A percentile compares a stretch with the other conserved stretches of the same genome.
Conservation (phyloP, 2,797 vertebrate genomes). For the Alca torda region DNA sequence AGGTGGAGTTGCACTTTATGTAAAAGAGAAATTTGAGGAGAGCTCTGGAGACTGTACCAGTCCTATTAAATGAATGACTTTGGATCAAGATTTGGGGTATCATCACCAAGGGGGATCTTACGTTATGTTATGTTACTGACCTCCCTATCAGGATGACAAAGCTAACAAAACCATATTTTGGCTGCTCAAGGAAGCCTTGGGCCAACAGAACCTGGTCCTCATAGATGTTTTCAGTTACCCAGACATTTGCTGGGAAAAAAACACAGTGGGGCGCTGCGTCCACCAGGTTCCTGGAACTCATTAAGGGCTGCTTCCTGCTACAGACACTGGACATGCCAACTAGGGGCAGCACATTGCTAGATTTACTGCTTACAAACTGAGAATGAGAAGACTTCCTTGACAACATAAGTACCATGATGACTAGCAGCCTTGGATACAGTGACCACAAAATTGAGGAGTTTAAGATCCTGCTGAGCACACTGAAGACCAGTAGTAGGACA, state of each 20-base stretch:
- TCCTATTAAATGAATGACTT: not conserved
- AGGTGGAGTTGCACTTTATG: not conserved
- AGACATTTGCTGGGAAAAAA: not conserved
- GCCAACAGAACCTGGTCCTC: not conserved
- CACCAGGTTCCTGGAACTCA: not conserved
- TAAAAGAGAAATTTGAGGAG: not conserved
- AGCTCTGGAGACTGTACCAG: not conserved
- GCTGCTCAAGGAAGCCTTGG: not conserved
- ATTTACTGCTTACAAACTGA: not conserved
- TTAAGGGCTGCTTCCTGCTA: not conserved
- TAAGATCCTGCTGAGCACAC: not conserved
- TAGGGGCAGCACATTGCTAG: not conserved
- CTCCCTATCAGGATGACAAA: not conserved
- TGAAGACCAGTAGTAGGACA: not conserved
- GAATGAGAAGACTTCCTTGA: not conserved
- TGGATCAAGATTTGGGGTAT: not conserved
- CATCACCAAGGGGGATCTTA: not conserved
- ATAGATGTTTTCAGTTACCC: not conserved
- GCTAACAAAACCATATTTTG: not conserved
- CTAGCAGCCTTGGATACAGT: not conserved
- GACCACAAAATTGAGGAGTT: not conserved
- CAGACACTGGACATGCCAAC: not conserved
- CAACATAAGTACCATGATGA: not conserved
- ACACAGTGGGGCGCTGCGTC: too few species aligned
- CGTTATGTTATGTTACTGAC: not conserved